Evolutionary conservation across 2,888 invertebrate genomes (phyloP).

Genomic region (Ennomos erosarius): DNA sequence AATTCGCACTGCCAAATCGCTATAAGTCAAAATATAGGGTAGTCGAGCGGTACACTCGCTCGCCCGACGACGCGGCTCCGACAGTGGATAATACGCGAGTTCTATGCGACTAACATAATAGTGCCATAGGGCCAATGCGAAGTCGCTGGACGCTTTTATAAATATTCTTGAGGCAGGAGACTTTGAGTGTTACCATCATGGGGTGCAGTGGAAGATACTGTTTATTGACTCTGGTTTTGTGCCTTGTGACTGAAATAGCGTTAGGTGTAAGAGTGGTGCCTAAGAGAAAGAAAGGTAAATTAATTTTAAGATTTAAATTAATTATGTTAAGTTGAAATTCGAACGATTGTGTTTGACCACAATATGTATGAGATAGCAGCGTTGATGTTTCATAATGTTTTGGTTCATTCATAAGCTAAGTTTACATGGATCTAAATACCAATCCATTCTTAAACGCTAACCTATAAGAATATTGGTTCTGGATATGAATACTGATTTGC

Average conservation of each 20-base stretch:
- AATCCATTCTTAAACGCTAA: constrained; percentile 10
- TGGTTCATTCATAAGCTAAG: constrained; percentile 37
- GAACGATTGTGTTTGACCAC: constrained; percentile 36
- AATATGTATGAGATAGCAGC: constrained; percentile 34
- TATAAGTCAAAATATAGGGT: constrained; percentile 87
- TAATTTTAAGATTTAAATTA: constrained; percentile 7
- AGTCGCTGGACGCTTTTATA: constrained; percentile 62
- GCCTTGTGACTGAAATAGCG: constrained; percentile 79
- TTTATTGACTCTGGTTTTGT: constrained; percentile 80
- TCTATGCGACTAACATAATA: constrained; percentile 55
- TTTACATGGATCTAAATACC: constrained; percentile 35
- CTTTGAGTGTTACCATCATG: constrained; percentile 59
- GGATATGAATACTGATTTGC: neutral
- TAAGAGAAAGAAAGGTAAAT: constrained; percentile 85
- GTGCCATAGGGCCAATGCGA: constrained; percentile 67
- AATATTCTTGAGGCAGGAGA: constrained; percentile 54
- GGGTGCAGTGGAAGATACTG: constrained; percentile 82
- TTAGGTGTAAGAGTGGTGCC: constrained; percentile 84
- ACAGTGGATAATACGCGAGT: constrained; percentile 52
- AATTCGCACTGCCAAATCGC: constrained; percentile 85
- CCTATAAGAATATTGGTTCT: constrained; percentile 22
- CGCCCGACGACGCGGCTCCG: constrained; percentile 48
- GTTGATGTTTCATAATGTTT: constrained; percentile 44
- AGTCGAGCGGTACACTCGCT: constrained; percentile 81
- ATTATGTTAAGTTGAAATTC: constrained; percentile 21